Evolutionary conservation across 2,888 invertebrate genomes (phyloP).

Genomic region (Cephus sareptanus): DNA sequence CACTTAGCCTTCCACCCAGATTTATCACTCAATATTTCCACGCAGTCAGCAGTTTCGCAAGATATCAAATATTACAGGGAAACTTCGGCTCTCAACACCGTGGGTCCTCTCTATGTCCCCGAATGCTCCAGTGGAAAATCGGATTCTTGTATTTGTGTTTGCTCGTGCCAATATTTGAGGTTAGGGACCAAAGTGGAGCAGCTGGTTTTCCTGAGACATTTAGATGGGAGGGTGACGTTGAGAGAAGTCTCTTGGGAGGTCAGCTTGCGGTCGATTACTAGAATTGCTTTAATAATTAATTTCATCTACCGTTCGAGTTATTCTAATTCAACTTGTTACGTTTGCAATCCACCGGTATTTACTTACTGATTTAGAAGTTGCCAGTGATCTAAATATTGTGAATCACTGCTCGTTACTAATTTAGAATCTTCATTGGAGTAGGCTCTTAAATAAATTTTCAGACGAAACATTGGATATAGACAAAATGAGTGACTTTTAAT

Average conservation of each 20-base stretch:
- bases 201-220: background rate
- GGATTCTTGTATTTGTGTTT: slow-evolving; percentile 15
- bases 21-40: slow-evolving; percentile 16
- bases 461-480: too few relatives aligned
- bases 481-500: too few relatives aligned
- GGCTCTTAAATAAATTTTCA: too few relatives aligned
- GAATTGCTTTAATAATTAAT: slow-evolving; percentile 15
- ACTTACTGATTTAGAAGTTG: too few relatives aligned
- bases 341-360: background rate
- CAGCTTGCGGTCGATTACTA: slow-evolving; percentile 7
- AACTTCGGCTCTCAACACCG: slow-evolving; percentile 11
- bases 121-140: background rate
- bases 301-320: background rate
- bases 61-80: slow-evolving; percentile 14
- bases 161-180: slow-evolving; percentile 16
- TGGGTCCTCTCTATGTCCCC: background rate
- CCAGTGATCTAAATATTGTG: too few relatives aligned
- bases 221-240: too few relatives aligned
- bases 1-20: background rate
- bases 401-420: too few relatives aligned
- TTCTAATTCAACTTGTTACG: background rate
- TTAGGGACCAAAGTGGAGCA: slow-evolving; percentile 1
- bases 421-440: too few relatives aligned
- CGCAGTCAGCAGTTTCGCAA: slow-evolving; percentile 15
- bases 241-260: background rate